Base-by-base conservation (phyloP, 2,888 invertebrate genomes). In the Syrista parreyssii region DNA sequence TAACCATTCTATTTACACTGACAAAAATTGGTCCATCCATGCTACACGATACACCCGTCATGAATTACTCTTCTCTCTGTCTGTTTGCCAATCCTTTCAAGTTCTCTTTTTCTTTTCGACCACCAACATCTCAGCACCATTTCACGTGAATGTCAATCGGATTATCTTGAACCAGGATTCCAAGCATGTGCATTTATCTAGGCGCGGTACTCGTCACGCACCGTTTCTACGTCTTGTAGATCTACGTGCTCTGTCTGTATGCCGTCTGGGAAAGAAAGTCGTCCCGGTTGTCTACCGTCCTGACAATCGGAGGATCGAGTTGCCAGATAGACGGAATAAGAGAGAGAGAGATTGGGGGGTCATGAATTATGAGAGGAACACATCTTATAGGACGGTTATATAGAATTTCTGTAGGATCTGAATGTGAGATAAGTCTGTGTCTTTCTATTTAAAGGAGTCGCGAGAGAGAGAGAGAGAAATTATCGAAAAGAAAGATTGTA, bases 161-260 rank as follows among this genome's bases (percentile, higher is more conserved):
- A 55, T 55, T 55, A 84, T 83, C 83, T 81, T 31, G 79, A 82
- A 78, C 84, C 55, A 23, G 81, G 82, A 87, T 87, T 86, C 85
- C 82, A 87, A 84, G 83, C 86, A 84, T 84, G 86, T 85, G 84
- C 84, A 84, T 86, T 86, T 83, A 87, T 86, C 85, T 86, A 86
- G 85, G 82, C 82, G 86, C 86, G 31, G 87, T 87, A 87, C 88
- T 86, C 88, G 88, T 89, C 89, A 87, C 88, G 89, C 88, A 86
- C 87, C 87, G 35, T 68, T 68, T 68, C 86, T 87, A 86, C 87
- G 85, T 85, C 75, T 88, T 87, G 87, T 88, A 84, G 87, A 84
- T 86, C 77, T 87, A 88, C 89, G 87, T 89, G 88, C 88, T 86
- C 84, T 86, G 89, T 89, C 89, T 89, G 88, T 85, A 85, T 85